These are phyloP conservation scores for Antechinus stuartii DNA, from an alignment of 2,113 vertebrate genomes.

Conservation along the genomic window DNA sequence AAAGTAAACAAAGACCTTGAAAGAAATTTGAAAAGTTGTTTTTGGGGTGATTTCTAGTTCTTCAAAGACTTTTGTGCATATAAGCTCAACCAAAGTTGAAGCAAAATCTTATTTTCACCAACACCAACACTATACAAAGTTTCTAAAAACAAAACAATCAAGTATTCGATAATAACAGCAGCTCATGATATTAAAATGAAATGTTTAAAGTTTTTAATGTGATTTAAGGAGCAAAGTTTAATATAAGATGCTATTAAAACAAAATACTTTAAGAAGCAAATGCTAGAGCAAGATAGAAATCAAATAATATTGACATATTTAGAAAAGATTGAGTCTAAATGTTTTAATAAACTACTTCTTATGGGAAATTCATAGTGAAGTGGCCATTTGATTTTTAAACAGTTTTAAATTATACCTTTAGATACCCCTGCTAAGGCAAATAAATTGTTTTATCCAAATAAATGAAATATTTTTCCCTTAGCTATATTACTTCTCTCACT, in stretches of 20 bases:
- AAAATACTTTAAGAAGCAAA: slow-evolving; percentile 1
- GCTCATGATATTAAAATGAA: not conserved
- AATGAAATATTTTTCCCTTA: not conserved
- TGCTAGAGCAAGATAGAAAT: not conserved
- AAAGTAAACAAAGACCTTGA: not conserved
- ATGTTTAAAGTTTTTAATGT: not conserved
- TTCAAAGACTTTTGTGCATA: not conserved
- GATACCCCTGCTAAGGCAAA: slow-evolving; percentile 4
- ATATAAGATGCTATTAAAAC: not conserved
- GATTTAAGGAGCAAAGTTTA: not conserved
- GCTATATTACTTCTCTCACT: not conserved
- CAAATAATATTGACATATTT: not conserved
- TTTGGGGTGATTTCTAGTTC: not conserved
- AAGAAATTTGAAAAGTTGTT: not conserved
- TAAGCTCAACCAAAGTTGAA: not conserved
- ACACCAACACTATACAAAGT: not conserved
- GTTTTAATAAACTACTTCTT: not conserved
- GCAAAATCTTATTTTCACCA: not conserved
- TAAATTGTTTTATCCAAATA: not conserved
- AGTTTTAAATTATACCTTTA: slow-evolving; percentile 39
- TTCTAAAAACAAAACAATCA: not conserved
- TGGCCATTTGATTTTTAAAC: slow-evolving; percentile 23
- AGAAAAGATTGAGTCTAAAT: not conserved
- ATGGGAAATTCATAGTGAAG: not conserved
- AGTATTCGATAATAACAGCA: not conserved